Evolutionary conservation across 2,797 vertebrate genomes (phyloP), one percentile per base, ranked within the genome.

Genomic region (Poecile montanus): DNA sequence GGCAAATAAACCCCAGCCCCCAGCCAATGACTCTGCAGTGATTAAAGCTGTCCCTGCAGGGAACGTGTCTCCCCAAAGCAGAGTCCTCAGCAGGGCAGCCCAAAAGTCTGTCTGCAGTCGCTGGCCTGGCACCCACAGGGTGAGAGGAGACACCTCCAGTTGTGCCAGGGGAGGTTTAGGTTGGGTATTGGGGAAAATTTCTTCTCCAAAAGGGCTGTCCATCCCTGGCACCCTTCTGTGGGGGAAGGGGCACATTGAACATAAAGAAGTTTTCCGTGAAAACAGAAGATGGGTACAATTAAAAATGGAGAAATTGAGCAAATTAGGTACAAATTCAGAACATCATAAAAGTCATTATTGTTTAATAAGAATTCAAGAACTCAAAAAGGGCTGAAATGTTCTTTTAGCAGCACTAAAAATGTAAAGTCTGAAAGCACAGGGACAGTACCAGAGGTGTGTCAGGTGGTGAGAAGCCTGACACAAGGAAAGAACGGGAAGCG

Each of bases 401-500:
- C 5, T 89, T 62, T 45, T 62, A 54, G 34, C 17, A 83, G 40
- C 26, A 67, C 0, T 73, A 50, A 63, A 70, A 83, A 78, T 1
- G 7, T 11, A 26, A 78, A 57, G 30, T 57, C 34, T 74, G 81
- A 65, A 66, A 68, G 19, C 20, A 47, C 32, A 56, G 26, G 51
- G 63, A 10, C 77, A 54, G 34, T 2, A 63, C 3, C 51, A 56
- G 71, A 89, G 42, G 25, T 27, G 38, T 12, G 79, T 38, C 34
- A 44, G 65, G 68, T 27, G 58, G 29, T 8, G 13, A 57, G 78
- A 25, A 86, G 56, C 21, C 48, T 25, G 6, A 86, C 10, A 23
- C 7, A n/a, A 22, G 71, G 92, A 83, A 91, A 56, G 74, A 82
- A 63, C 88, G 76, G 86, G 88, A 93, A 82, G 56, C 54, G 27